Conservation (phyloP, 2,797 vertebrate species). For the Natrix natrix region DNA sequence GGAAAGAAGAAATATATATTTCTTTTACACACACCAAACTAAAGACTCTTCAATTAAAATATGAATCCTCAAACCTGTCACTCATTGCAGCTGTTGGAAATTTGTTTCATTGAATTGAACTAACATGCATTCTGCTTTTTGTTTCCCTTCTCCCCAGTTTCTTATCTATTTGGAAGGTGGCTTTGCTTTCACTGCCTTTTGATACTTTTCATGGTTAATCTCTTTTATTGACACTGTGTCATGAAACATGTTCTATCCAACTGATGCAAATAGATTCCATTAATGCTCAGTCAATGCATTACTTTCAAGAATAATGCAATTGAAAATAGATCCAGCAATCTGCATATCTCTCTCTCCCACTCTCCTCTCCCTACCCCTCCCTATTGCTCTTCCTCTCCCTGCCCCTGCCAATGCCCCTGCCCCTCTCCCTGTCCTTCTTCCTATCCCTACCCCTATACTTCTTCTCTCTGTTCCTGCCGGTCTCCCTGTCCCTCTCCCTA, state of each 20-base stretch:
- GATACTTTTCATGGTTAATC: constrained; percentile 33
- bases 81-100: neutral
- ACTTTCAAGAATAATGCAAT: constrained; percentile 6
- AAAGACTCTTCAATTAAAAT: neutral
- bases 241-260: constrained; percentile 6
- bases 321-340: neutral
- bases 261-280: constrained; percentile 14
- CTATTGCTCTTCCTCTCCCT: neutral
- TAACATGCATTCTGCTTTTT: neutral
- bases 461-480: too few species aligned
- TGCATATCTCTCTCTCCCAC: neutral
- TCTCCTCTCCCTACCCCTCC: neutral
- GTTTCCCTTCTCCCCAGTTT: neutral
- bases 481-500: neutral
- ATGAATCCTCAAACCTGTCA: neutral
- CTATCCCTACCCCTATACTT: neutral
- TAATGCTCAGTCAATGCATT: constrained; percentile 8
- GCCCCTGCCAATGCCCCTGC: too few species aligned
- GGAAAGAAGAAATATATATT: neutral
- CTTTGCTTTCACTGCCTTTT: constrained; percentile 1
- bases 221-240: constrained; percentile 25
- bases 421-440: neutral
- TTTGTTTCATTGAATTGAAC: neutral
- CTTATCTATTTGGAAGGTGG: constrained; percentile 4
- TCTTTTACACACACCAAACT: neutral